Base-by-base conservation (phyloP, 2,797 vertebrate genomes). In the Esox lucius region DNA sequence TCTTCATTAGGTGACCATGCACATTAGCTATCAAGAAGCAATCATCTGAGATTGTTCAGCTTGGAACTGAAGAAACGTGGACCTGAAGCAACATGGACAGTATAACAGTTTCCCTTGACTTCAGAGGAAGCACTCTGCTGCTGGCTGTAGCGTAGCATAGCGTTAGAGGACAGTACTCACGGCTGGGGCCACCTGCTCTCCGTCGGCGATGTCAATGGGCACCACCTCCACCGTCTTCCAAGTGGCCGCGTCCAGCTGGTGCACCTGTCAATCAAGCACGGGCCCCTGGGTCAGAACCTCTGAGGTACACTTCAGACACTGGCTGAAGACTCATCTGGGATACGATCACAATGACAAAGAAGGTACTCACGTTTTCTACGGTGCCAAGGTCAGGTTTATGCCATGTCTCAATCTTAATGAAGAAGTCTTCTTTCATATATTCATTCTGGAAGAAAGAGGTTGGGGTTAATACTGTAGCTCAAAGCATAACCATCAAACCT, bases 391-490 rank as follows among this genome's bases (percentile, higher is more conserved):
- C 97, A 28, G 96, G 95, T 95, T 98, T 98, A 85, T 98, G 97
- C 96, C 96, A 99, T 3, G 96, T 98, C 92, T 98, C 96, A 77
- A 98, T 98, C 91, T 97, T 96, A 89, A 99, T 96, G 86, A 95
- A 93, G 93, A 99, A 98, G 86, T 94, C 92, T 35, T 98, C 96
- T 93, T 96, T 95, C 96, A 99, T 97, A 78, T 97, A 98, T 83
- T 98, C 96, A 83, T 98, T 98, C 97, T 99, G 83, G 5, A 81
- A 70, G 67, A 42, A 68, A 6, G 42, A 39, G 19, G 3, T 46
- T 42, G 4, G 68, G 4, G 19, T n/a, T 68, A 22, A 3, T 59
- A 24, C 56, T 59, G 56, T 7, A 59, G 2, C n/a, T 12, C 0
- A 59, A 59, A 22, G 56, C n/a, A 59, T 11, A 59, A 46, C 2